Conservation (phyloP, 37 sponge, comb jelly and placozoan species). For the Chondrilla cf. caribensis region DNA sequence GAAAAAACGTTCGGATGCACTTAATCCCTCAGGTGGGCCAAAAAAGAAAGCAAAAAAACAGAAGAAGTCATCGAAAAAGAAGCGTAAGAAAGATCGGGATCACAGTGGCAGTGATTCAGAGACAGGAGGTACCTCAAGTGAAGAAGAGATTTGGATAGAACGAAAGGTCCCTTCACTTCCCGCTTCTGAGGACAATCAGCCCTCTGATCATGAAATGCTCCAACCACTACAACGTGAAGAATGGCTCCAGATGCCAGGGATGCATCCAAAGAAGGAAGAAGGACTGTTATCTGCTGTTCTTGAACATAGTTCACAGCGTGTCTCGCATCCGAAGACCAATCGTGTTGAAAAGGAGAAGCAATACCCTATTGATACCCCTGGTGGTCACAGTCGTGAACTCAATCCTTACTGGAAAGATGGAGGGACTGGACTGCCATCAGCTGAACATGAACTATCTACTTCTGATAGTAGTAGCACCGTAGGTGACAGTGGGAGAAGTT, state of each 20-base stretch:
- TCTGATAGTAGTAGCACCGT: neutral
- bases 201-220: neutral
- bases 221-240: slow-evolving; percentile 23
- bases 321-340: neutral
- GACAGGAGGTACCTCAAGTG: neutral
- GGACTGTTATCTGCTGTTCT: neutral
- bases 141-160: slow-evolving; percentile 43
- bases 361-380: slow-evolving; percentile 33
- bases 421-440: slow-evolving; percentile 61
- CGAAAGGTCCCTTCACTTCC: neutral
- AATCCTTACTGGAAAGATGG: slow-evolving; percentile 88
- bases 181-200: neutral
- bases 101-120: neutral
- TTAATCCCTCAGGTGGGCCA: neutral
- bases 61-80: slow-evolving; percentile 23
- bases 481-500: slow-evolving; percentile 65
- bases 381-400: slow-evolving; percentile 69
- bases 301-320: neutral
- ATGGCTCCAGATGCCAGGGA: slow-evolving; percentile 50
- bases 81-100: slow-evolving; percentile 2
- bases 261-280: slow-evolving; percentile 19
- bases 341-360: slow-evolving; percentile 8
- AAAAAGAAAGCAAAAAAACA: slow-evolving; percentile 39
- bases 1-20: neutral
- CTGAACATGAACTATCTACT: neutral